phyloP scores from a whole-genome alignment of 2,888 invertebrate genomes.

The Agriopis leucophaearia region DNA sequence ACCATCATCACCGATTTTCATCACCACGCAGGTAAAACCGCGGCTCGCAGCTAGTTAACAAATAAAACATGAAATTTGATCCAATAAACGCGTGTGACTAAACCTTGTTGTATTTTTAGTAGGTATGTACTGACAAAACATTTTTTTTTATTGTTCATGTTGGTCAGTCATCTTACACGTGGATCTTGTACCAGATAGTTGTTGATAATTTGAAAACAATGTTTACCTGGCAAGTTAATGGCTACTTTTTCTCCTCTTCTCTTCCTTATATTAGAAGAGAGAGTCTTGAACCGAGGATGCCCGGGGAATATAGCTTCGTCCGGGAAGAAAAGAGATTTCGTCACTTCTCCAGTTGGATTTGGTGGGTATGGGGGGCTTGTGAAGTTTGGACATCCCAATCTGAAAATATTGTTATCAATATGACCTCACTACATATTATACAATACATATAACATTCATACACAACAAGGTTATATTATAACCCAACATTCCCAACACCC shows the following conservation, averaged over 20 bases:
- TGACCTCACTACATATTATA: background rate
- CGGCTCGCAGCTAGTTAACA: too few species aligned
- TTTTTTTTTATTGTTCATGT: too few species aligned
- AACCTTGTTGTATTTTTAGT: too few species aligned
- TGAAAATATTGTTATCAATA: slow-evolving; percentile 60
- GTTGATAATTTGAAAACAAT: background rate
- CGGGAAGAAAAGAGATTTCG: slow-evolving; percentile 96
- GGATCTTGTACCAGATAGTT: background rate
- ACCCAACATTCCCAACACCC: too few species aligned
- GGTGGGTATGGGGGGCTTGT: slow-evolving; percentile 90
- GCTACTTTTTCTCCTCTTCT: slow-evolving; percentile 97
- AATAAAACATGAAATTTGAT: too few species aligned
- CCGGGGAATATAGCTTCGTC: slow-evolving; percentile 97
- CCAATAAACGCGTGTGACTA: too few species aligned
- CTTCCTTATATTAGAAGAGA: slow-evolving; percentile 96
- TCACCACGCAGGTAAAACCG: too few species aligned
- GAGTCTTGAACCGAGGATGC: slow-evolving; percentile 98
- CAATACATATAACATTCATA: background rate
- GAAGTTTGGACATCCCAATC: slow-evolving; percentile 95
- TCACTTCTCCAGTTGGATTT: slow-evolving; percentile 89
- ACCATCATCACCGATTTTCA: too few species aligned
- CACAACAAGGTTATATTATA: too few species aligned
- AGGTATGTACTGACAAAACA: too few species aligned
- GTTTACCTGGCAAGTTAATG: slow-evolving; percentile 96
- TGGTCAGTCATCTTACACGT: too few species aligned